Percentiles rank a stretch among this genome's conserved stretches.
phyloP scores from a whole-genome alignment of 2,113 vertebrate genomes.

The Osmerus eperlanus region DNA sequence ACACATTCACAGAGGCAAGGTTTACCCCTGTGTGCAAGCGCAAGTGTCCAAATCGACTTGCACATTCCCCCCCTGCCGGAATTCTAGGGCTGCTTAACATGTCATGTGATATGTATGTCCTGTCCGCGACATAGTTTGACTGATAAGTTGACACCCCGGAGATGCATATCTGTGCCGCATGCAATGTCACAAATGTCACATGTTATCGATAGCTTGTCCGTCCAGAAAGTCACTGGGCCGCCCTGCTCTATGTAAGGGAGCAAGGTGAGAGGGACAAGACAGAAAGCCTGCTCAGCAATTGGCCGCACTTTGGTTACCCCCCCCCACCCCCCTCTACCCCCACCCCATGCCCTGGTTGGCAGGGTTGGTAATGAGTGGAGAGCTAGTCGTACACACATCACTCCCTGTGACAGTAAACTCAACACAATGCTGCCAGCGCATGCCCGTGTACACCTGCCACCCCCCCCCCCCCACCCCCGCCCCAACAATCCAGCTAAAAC shows the following conservation, averaged over 20 bases:
- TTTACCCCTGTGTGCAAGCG: conserved; percentile 27
- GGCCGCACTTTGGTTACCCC: conserved; percentile 59
- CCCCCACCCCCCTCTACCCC: conserved; percentile 8
- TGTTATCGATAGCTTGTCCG: conserved; percentile 52
- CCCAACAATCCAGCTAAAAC: background rate
- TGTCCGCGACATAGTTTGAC: conserved; percentile 45
- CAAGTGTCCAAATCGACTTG: conserved; percentile 21
- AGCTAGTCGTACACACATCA: conserved; percentile 47
- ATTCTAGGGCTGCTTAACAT: conserved; percentile 28
- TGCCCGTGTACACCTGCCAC: conserved; percentile 28
- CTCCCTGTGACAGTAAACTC: conserved; percentile 58
- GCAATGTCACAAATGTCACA: conserved; percentile 63
- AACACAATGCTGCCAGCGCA: conserved; percentile 42
- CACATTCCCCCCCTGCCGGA: background rate
- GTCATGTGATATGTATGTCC: conserved; percentile 53
- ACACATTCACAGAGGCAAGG: conserved; percentile 10
- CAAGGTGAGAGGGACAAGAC: conserved; percentile 25
- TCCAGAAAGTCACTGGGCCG: conserved; percentile 56
- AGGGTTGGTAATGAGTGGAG: conserved; percentile 63
- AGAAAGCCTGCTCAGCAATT: conserved; percentile 66
- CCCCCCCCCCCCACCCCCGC: background rate
- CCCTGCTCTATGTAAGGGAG: conserved; percentile 53
- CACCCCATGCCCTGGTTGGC: conserved; percentile 11
- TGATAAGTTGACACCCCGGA: conserved; percentile 50
- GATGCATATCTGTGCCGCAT: conserved; percentile 52